Evolutionary conservation across 2,888 invertebrate species (phyloP).

Genomic region (Eupithecia pulchellata): DNA sequence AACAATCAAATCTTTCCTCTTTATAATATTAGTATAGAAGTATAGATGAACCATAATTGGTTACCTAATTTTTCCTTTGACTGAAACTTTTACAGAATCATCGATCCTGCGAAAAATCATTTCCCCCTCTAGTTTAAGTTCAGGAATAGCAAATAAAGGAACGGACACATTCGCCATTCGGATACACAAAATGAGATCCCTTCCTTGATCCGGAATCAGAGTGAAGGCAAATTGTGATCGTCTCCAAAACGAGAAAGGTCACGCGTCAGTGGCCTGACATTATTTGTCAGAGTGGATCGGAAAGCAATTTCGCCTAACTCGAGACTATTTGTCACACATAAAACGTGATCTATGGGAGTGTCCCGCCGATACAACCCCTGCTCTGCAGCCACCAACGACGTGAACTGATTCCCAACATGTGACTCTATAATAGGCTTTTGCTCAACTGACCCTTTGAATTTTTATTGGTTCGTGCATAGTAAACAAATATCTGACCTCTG

Average conservation of each 20-base stretch:
- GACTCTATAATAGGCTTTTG: conserved; percentile 48
- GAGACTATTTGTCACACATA: conserved; percentile 83
- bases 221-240: conserved; percentile 75
- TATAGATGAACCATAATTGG: conserved; percentile 52
- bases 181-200: conserved; percentile 65
- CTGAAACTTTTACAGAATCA: conserved; percentile 51
- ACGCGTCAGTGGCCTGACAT: conserved; percentile 79
- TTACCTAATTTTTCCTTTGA: conserved; percentile 50
- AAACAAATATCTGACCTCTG: neutral
- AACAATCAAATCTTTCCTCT: no score
- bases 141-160: conserved; percentile 61
- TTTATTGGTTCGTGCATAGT: conserved; percentile 13
- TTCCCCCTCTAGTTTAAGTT: conserved; percentile 58
- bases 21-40: no score
- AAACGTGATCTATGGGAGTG: conserved; percentile 77
- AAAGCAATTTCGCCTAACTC: conserved; percentile 82
- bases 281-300: conserved; percentile 83
- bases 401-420: conserved; percentile 54
- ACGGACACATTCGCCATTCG: conserved; percentile 61
- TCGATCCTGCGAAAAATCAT: conserved; percentile 52
- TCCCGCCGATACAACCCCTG: conserved; percentile 64
- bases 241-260: conserved; percentile 74
- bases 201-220: conserved; percentile 58
- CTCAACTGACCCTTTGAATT: conserved; percentile 21
- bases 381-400: conserved; percentile 50